A percentile compares a stretch with the other conserved stretches of the same genome.
Evolutionary conservation across 2,797 vertebrate genomes (phyloP).

Genomic region (Streptopelia turtur): DNA sequence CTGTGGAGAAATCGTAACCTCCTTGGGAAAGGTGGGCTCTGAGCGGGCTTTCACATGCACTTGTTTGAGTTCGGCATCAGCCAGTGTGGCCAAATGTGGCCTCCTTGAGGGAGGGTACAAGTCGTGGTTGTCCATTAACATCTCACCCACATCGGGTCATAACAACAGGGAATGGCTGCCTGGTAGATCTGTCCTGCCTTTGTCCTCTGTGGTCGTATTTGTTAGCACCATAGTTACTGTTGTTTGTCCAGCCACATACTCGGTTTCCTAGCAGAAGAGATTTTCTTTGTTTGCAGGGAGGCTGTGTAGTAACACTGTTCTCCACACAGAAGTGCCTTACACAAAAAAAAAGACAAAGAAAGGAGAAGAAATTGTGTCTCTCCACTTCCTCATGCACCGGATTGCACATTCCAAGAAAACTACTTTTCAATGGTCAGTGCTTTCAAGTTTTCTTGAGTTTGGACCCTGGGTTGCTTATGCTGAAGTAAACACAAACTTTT

Average conservation of each 20-base stretch:
- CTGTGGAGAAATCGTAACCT: background rate
- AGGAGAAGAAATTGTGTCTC: background rate
- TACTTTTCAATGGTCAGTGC: background rate
- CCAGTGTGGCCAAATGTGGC: background rate
- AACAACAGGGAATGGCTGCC: background rate
- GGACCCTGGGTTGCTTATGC: background rate
- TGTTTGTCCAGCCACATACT: background rate
- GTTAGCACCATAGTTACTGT: background rate
- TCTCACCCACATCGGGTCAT: too few relatives aligned
- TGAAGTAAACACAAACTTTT: background rate
- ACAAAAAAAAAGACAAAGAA: background rate
- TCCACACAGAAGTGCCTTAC: background rate
- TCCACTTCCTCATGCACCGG: background rate
- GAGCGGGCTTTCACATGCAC: background rate
- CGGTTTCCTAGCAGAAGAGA: background rate
- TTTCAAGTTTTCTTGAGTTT: background rate
- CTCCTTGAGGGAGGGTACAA: background rate
- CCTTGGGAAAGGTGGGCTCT: background rate
- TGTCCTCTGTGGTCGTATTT: background rate
- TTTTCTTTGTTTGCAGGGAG: background rate
- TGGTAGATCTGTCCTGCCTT: background rate
- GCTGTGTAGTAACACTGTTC: background rate
- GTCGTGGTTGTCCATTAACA: background rate
- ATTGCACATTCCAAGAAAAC: background rate
- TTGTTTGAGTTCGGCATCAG: background rate